phyloP scores from a whole-genome alignment of 2,888 invertebrate species.

The Megamerina dolium region DNA sequence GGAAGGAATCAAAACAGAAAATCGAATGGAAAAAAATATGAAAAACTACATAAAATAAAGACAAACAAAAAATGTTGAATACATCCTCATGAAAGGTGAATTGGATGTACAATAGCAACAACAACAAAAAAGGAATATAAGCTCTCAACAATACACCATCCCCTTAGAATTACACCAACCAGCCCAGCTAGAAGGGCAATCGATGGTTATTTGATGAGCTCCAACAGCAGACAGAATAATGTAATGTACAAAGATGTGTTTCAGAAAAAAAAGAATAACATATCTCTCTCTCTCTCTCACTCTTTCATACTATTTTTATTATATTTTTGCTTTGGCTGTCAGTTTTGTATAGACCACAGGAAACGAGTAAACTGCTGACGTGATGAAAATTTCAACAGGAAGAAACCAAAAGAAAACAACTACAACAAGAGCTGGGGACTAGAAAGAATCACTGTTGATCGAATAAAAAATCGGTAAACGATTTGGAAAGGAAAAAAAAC shows the following conservation, averaged over 20 bases:
- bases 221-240: background rate
- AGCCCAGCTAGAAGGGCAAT: conserved; percentile 7
- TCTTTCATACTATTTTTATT: no score
- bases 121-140: background rate
- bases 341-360: no score
- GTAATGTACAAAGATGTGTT: no score
- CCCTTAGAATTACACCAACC: background rate
- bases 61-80: background rate
- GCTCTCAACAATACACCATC: no score
- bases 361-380: conserved; percentile 14
- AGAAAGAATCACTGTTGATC: conserved; percentile 6
- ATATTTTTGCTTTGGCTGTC: no score
- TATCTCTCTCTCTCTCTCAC: no score
- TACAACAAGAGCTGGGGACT: background rate
- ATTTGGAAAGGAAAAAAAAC: conserved; percentile 3
- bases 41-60: background rate
- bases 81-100: background rate
- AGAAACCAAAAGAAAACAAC: conserved; percentile 8
- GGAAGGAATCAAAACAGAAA: background rate
- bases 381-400: conserved; percentile 18
- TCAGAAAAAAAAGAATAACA: no score
- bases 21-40: background rate
- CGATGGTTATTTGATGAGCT: conserved; percentile 18
- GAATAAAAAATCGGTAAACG: conserved; percentile 8
- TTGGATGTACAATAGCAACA: background rate